These are phyloP conservation scores for Calephelis virginiensis DNA, from an alignment of 1,140 invertebrate species.

Conservation along the genomic window DNA sequence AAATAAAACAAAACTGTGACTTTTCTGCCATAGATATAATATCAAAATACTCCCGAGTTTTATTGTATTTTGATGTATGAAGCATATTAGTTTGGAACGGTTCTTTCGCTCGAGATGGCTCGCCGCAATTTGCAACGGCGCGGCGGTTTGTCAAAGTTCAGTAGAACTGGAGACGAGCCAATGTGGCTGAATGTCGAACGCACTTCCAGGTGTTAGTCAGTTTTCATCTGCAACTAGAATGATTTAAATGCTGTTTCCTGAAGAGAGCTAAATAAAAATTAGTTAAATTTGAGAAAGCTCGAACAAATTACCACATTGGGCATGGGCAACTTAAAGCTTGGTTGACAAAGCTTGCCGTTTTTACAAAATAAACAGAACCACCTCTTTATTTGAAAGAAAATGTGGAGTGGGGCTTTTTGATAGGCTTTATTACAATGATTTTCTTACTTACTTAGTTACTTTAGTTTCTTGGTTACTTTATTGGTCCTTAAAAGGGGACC, in stretches of 20 bases:
- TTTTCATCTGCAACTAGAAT: slow-evolving; percentile 20
- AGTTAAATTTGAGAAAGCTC: no score
- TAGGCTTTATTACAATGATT: no score
- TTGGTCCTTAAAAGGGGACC: no score
- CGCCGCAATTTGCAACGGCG: slow-evolving; percentile 47
- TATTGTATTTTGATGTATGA: slow-evolving; percentile 11
- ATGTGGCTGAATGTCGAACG: slow-evolving; percentile 42
- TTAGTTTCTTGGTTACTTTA: no score
- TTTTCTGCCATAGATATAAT: background rate
- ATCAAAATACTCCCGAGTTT: background rate
- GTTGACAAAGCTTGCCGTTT: no score
- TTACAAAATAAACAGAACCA: no score
- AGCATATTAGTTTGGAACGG: slow-evolving; percentile 11
- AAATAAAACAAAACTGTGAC: background rate
- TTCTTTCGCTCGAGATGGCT: slow-evolving; percentile 27
- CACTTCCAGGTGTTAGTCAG: slow-evolving; percentile 62
- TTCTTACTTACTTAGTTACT: no score
- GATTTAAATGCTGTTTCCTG: background rate
- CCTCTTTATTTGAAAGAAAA: no score
- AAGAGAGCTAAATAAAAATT: no score
- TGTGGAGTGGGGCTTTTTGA: no score
- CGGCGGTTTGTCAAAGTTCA: slow-evolving; percentile 70
- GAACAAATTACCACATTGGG: no score
- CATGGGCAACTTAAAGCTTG: no score
- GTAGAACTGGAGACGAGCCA: slow-evolving; percentile 67